Conservation (phyloP, 1,140 invertebrate genomes). For the Acromyrmex echinatior region DNA sequence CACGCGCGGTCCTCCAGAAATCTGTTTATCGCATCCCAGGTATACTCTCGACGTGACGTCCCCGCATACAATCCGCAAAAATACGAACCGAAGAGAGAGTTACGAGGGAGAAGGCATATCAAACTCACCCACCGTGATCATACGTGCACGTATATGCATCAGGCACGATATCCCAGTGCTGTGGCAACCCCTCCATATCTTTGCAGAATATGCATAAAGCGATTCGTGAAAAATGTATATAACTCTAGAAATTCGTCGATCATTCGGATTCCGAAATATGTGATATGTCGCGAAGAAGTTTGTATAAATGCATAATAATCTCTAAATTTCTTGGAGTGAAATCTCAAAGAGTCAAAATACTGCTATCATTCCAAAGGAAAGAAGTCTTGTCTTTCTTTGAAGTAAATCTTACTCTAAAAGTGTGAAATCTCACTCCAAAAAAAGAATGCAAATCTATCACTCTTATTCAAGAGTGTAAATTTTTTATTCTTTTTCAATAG, state of each 20-base stretch:
- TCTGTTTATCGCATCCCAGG: conserved; percentile 63
- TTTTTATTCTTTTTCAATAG: no score
- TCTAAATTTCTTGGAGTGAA: background rate
- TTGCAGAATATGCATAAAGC: background rate
- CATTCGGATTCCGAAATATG: background rate
- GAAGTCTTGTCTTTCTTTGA: no score
- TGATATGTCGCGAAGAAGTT: background rate
- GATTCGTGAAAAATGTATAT: conserved; percentile 10
- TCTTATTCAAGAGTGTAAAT: no score
- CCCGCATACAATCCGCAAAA: conserved; percentile 45
- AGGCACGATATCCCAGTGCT: conserved; percentile 31
- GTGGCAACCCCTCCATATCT: background rate
- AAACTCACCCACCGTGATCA: conserved; percentile 55
- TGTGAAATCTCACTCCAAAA: no score
- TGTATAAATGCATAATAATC: background rate
- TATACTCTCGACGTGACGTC: conserved; percentile 60
- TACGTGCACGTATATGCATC: conserved; percentile 48
- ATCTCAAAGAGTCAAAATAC: no score
- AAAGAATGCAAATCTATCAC: no score
- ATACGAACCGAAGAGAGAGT: conserved; percentile 66
- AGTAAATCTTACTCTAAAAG: no score
- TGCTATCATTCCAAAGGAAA: no score
- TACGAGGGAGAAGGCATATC: conserved; percentile 50
- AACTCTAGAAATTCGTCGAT: no score
- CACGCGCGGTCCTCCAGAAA: conserved; percentile 24